These are phyloP conservation scores for Ganaspis sp. DNA, from an alignment of 1,140 invertebrate genomes.

Conservation along the genomic window DNA sequence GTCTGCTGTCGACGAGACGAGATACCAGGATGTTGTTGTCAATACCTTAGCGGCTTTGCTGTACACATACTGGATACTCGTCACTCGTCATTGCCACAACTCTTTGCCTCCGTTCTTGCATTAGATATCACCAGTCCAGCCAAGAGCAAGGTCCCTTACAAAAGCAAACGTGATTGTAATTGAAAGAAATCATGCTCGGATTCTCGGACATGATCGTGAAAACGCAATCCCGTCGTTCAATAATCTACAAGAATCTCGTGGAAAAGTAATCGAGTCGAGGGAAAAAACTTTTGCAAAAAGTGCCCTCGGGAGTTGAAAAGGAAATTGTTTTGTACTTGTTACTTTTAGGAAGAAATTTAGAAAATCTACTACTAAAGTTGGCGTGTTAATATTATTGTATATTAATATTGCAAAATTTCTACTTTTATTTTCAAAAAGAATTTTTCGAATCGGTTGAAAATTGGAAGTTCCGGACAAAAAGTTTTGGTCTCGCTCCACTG, in stretches of 20 bases:
- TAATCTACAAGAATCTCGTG: neutral
- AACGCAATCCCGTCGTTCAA: slow-evolving; percentile 29
- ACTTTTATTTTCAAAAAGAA: no score
- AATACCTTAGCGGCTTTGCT: slow-evolving; percentile 23
- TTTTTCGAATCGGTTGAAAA: no score
- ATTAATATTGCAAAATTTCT: no score
- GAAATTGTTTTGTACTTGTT: neutral
- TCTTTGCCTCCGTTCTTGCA: slow-evolving; percentile 26
- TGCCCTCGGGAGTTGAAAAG: neutral
- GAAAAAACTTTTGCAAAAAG: neutral
- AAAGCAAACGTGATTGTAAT: slow-evolving; percentile 30
- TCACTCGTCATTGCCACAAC: slow-evolving; percentile 13
- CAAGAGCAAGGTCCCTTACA: slow-evolving; percentile 37
- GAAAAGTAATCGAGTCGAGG: neutral
- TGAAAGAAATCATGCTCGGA: neutral
- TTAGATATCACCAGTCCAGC: slow-evolving; percentile 32
- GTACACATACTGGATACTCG: slow-evolving; percentile 4
- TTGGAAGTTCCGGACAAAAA: no score
- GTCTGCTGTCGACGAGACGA: slow-evolving; percentile 18
- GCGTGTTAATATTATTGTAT: no score
- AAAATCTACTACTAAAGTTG: no score
- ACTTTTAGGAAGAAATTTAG: no score
- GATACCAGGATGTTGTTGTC: slow-evolving; percentile 26
- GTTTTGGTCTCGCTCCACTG: no score
- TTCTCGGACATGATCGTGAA: slow-evolving; percentile 25